phyloP scores from a whole-genome alignment of 1,140 invertebrate species.

The Meloidogyne chitwoodi region DNA sequence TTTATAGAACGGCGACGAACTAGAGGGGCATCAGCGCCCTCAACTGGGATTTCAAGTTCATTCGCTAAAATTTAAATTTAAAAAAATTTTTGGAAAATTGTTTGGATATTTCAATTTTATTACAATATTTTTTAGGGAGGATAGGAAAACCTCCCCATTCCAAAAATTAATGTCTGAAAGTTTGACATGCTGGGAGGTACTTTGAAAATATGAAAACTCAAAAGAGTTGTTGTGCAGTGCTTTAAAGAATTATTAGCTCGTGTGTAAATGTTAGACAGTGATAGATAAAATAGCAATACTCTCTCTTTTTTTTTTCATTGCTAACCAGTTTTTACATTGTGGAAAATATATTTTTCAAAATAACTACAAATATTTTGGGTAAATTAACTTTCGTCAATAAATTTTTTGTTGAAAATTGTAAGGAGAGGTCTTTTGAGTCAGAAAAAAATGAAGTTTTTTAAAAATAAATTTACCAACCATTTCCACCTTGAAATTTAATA shows the following conservation, averaged over 20 bases:
- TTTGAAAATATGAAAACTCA: background rate
- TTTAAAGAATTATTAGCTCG: background rate
- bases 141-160: background rate
- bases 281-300: background rate
- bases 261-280: background rate
- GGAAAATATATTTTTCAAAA: no score
- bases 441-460: no score
- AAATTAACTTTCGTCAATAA: background rate
- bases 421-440: no score
- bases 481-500: background rate
- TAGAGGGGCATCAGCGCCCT: background rate
- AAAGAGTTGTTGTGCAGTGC: no score
- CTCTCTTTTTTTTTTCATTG: background rate
- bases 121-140: background rate
- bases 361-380: background rate
- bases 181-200: background rate
- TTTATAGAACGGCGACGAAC: slow-evolving; percentile 16
- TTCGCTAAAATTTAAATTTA: no score
- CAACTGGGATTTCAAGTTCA: background rate
- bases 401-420: no score
- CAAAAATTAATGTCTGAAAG: background rate
- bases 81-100: background rate
- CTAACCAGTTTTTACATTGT: no score
- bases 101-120: background rate
- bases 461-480: background rate